These are phyloP conservation scores for Asbolus verrucosus DNA, from an alignment of 1,140 invertebrate species.

Conservation along the genomic window DNA sequence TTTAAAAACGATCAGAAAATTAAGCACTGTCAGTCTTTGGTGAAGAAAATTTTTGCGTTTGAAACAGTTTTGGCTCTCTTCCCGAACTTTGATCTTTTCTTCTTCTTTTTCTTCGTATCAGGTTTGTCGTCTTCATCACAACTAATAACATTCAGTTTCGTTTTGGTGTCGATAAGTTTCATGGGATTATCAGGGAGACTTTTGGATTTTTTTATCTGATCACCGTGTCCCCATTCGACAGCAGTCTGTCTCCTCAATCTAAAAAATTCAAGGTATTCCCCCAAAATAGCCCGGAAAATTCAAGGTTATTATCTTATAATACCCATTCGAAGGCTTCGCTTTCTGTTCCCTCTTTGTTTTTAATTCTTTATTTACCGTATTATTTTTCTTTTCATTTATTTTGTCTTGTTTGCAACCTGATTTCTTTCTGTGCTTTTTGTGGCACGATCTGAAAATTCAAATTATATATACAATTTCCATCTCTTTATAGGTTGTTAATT, in stretches of 20 bases:
- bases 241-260: constrained; percentile 52
- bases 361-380: background rate
- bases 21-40: constrained; percentile 28
- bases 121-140: constrained; percentile 18
- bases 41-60: constrained; percentile 11
- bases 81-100: constrained; percentile 19
- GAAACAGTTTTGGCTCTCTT: constrained; percentile 23
- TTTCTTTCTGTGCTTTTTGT: constrained; percentile 2
- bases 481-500: background rate
- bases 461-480: background rate
- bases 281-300: constrained; percentile 20
- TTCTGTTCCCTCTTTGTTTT: background rate
- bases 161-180: background rate
- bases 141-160: background rate
- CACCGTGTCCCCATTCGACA: constrained; percentile 40
- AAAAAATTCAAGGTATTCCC: constrained; percentile 5
- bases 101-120: constrained; percentile 26
- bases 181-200: constrained; percentile 38
- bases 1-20: background rate
- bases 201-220: constrained; percentile 47
- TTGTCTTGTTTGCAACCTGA: background rate
- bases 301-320: constrained; percentile 41
- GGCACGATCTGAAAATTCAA: background rate
- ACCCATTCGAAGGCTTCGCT: constrained; percentile 39
- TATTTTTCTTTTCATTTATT: constrained; percentile 14